These are phyloP conservation scores for Cebus imitator DNA, from an alignment of 2,113 vertebrate species.

Conservation along the genomic window DNA sequence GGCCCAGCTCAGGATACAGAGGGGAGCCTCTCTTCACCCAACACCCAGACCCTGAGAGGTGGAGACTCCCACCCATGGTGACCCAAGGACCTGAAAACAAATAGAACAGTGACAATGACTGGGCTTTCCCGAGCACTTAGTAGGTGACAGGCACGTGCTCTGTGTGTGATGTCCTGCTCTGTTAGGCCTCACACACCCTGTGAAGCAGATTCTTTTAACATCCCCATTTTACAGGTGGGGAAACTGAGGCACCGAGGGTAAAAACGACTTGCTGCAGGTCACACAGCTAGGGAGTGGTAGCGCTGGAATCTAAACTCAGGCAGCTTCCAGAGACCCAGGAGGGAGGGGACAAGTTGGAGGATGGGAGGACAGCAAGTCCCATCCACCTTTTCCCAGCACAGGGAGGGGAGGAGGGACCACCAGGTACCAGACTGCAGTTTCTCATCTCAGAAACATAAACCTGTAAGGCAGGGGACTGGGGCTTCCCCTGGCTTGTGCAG, in stretches of 20 bases:
- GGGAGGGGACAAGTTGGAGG: too few species aligned
- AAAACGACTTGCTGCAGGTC: not conserved
- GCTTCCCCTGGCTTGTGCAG: fast-evolving
- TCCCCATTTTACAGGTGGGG: not conserved
- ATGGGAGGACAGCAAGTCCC: not conserved
- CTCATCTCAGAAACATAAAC: not conserved
- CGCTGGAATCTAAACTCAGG: not conserved
- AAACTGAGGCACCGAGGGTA: not conserved
- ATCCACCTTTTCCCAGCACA: not conserved
- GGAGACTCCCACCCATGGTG: fast-evolving
- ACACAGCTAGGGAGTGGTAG: not conserved
- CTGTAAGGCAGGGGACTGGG: not conserved
- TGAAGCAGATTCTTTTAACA: not conserved
- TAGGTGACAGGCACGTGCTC: not conserved
- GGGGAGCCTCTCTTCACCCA: not conserved
- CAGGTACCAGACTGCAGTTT: not conserved
- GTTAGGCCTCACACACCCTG: not conserved
- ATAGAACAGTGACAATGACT: not conserved
- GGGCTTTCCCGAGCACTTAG: not conserved
- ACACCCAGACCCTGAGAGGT: not conserved
- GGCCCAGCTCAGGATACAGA: fast-evolving
- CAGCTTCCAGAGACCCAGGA: not conserved
- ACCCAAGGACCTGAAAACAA: not conserved
- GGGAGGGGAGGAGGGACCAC: not conserved
- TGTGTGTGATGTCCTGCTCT: fast-evolving